Evolutionary conservation across 2,888 invertebrate species (phyloP).

Genomic region (Gymnoscelis rufifasciata): DNA sequence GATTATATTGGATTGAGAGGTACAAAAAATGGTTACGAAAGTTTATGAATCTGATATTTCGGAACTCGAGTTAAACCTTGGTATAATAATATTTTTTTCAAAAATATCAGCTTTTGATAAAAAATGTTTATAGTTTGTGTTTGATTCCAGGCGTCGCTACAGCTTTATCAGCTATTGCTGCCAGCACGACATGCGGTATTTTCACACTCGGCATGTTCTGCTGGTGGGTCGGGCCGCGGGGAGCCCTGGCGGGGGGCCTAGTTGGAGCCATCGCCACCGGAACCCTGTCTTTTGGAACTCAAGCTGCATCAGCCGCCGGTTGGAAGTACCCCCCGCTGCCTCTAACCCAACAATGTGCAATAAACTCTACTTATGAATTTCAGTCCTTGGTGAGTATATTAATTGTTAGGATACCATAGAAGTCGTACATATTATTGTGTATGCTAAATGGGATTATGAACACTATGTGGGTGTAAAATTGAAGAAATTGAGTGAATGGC

Average conservation of each 20-base stretch:
- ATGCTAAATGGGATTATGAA: no score
- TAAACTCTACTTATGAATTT: conserved; percentile 42
- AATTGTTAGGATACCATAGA: no score
- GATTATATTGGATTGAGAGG: no score
- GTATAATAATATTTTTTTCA: no score
- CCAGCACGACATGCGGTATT: conserved; percentile 89
- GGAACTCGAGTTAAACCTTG: no score
- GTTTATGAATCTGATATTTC: no score
- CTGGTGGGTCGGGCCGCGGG: conserved; percentile 87
- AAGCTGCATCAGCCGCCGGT: conserved; percentile 81
- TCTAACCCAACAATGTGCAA: conserved; percentile 44
- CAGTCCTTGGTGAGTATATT: conserved; percentile 59
- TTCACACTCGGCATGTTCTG: conserved; percentile 90
- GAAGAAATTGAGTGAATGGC: no score
- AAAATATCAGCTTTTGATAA: no score
- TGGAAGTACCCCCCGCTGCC: conserved; percentile 69
- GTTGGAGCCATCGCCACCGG: conserved; percentile 81
- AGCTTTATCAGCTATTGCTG: conserved; percentile 89
- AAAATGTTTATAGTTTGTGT: no score
- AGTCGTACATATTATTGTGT: no score
- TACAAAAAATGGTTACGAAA: no score
- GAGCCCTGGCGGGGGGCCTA: conserved; percentile 80
- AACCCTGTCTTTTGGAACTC: conserved; percentile 83
- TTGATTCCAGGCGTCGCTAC: conserved; percentile 79
- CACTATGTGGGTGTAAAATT: no score